phyloP scores from a whole-genome alignment of 2,113 vertebrate species.

The Ctenodactylus gundi region DNA sequence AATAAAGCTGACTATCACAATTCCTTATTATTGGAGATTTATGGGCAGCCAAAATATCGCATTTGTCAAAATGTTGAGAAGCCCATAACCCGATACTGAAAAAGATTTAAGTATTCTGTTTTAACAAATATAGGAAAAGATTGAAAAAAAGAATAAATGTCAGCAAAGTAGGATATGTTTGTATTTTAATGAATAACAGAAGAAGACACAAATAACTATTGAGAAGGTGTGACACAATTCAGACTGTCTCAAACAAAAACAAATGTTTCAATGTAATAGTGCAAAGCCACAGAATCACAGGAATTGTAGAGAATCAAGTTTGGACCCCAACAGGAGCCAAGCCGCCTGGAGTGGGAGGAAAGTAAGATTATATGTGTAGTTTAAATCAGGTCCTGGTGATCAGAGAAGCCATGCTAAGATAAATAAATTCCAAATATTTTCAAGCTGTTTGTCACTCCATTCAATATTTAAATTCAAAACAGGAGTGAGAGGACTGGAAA shows the following conservation, averaged over 20 bases:
- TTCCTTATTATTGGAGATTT: background rate
- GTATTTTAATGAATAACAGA: background rate
- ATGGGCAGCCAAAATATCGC: background rate
- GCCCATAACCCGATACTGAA: background rate
- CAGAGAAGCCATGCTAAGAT: background rate
- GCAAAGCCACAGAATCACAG: background rate
- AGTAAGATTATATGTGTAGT: background rate
- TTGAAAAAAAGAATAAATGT: background rate
- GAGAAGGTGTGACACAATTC: background rate
- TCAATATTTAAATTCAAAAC: background rate
- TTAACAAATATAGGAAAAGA: background rate
- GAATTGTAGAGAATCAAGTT: background rate
- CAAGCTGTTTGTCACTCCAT: background rate
- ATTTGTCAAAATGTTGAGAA: background rate
- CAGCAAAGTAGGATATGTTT: background rate
- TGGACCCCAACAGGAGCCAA: background rate
- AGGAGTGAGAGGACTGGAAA: background rate
- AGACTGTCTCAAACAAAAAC: background rate
- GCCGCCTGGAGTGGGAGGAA: background rate
- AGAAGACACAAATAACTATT: background rate
- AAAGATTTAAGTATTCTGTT: background rate
- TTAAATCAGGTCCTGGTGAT: background rate
- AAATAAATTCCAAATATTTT: background rate
- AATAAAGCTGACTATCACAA: no score
- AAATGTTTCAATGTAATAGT: background rate